Evolutionary conservation across 2,113 vertebrate genomes (phyloP), one percentile per base, ranked within the genome.

Genomic region (Prunella fulvescens): DNA sequence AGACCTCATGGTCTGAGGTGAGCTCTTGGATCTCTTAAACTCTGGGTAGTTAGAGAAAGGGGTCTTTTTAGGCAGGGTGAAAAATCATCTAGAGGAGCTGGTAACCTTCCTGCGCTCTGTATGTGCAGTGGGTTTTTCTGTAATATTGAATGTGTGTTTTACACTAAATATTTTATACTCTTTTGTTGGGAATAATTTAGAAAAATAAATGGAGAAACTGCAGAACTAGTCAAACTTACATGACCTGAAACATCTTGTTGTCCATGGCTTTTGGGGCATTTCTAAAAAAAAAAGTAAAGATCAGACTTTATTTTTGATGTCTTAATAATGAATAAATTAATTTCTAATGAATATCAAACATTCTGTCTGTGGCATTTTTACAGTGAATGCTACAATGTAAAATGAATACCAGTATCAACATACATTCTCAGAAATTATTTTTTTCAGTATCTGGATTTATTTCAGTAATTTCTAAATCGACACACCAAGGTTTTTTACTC

Each of bases 1-100:
- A 98, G 98, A 89, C 98, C 98, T 58, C 98, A 98, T 9, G 98
- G 97, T 37, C 94, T 98, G 42, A 99, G 99, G 99, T 99, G 87
- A 95, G 91, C 23, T 83, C 71, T 73, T 80, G 28, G 33, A 26
- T 73, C 42, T 72, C 31, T 60, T 76, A 47, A 66, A 81, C 17
- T 15, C 42, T 26, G 40, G 12, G 3, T 33, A 24, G 22, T 37
- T 73, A 45, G 19, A 44, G 40, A 56, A 40, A 61, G 18, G 20
- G 4, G 1, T 0, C 3, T 13, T 79, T 61, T 54, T 33, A 20
- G 11, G 23, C 28, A 53, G 47, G 23, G 18, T 67, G 58, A 44
- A 76, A 14, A 81, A 42, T 61, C 6, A 25, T 18, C 28, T 51
- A 1, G 29, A 44, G 66, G 24, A 92, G 66, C 54, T 79, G 42